A percentile compares a stretch with the other conserved stretches of the same genome.
Evolutionary conservation across 2,888 invertebrate genomes (phyloP).

Genomic region (Rosalia funebris): DNA sequence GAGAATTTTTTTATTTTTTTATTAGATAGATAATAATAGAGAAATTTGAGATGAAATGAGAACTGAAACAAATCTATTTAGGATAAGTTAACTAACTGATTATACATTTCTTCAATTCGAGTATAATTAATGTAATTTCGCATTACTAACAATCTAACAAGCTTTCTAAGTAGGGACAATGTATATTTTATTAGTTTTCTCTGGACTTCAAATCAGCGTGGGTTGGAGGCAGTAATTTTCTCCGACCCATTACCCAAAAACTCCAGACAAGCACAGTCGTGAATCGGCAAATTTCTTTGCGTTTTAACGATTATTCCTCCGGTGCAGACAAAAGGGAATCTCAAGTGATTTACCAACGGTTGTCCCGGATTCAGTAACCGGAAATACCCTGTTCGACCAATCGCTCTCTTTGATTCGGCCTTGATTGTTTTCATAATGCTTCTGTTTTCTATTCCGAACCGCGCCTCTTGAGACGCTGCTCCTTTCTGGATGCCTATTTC

Average conservation of each 20-base stretch:
- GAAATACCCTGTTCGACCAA: slow-evolving; percentile 57
- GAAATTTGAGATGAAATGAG: no score
- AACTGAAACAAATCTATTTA: no score
- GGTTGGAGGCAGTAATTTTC: slow-evolving; percentile 16
- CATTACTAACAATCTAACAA: no score
- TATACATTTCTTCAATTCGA: no score
- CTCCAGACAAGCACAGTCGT: slow-evolving; percentile 18
- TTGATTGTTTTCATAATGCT: slow-evolving; percentile 61
- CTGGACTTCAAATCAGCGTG: slow-evolving; percentile 16
- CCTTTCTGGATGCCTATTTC: slow-evolving; percentile 48
- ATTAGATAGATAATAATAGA: no score
- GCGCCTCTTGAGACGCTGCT: slow-evolving; percentile 46
- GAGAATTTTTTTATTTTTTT: no score
- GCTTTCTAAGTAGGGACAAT: no score
- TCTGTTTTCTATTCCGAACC: slow-evolving; percentile 52
- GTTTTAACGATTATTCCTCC: slow-evolving; percentile 46
- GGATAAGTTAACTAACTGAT: no score
- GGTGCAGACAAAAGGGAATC: slow-evolving; percentile 50
- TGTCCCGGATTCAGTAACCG: slow-evolving; percentile 59
- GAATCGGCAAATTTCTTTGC: slow-evolving; percentile 32
- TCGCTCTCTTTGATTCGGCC: slow-evolving; percentile 58
- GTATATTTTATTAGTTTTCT: slow-evolving; percentile 11
- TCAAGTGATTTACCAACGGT: slow-evolving; percentile 57
- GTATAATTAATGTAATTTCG: no score
- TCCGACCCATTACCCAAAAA: slow-evolving; percentile 34